Conservation (phyloP, 2,888 invertebrate species). For the Entomobrya proxima region DNA sequence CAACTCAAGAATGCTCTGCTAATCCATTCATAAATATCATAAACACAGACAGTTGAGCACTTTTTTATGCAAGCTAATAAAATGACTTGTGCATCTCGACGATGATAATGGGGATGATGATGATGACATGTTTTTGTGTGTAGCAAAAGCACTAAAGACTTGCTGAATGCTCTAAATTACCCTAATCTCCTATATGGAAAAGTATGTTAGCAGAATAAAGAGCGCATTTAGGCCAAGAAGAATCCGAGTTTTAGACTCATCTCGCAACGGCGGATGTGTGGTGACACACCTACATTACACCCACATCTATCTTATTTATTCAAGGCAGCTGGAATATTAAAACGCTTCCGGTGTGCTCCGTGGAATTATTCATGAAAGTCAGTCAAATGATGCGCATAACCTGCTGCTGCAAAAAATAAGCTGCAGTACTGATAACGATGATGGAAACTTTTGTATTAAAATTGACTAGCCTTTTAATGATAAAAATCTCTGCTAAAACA, state of each 20-base stretch:
- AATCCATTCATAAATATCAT: too few species aligned
- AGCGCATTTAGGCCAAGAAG: background rate
- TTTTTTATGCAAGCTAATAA: too few species aligned
- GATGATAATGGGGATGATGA: too few species aligned
- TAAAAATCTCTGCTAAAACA: too few species aligned
- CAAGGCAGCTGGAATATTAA: slow-evolving; percentile 16
- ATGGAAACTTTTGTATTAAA: background rate
- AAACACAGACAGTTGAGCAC: too few species aligned
- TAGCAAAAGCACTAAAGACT: too few species aligned
- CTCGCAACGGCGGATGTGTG: background rate
- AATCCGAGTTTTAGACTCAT: background rate
- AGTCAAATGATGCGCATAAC: slow-evolving; percentile 25
- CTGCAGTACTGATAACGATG: background rate
- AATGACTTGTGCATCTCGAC: too few species aligned
- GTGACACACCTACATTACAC: background rate
- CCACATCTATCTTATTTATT: slow-evolving; percentile 22
- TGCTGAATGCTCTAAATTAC: background rate
- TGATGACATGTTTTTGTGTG: too few species aligned
- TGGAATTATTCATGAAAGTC: slow-evolving; percentile 6
- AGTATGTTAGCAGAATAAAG: background rate
- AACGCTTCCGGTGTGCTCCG: slow-evolving; percentile 35
- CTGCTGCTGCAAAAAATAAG: background rate
- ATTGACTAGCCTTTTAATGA: background rate
- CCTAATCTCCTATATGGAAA: background rate
- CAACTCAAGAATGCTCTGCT: too few species aligned